Conservation (phyloP, 2,797 vertebrate species). For the Hyperoplus immaculatus region DNA sequence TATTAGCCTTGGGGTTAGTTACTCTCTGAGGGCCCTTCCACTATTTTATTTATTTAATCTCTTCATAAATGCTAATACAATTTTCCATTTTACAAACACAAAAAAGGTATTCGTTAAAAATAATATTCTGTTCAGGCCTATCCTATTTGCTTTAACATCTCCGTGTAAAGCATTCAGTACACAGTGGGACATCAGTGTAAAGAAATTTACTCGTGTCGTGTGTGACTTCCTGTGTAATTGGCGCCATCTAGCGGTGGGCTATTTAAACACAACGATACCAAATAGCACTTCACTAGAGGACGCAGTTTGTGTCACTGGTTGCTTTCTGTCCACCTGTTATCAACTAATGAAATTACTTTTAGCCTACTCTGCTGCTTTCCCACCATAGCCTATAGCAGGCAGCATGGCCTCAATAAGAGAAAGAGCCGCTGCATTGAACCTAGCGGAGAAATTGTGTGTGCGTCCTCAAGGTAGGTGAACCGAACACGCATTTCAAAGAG, state of each 20-base stretch:
- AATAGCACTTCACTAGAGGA: not conserved
- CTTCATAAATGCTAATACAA: too few relatives aligned
- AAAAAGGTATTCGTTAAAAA: too few relatives aligned
- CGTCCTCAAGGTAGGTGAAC: slow-evolving; percentile 67
- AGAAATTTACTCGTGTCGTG: too few relatives aligned
- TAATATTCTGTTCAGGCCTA: too few relatives aligned
- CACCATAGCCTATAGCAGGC: too few relatives aligned
- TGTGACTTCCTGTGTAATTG: slow-evolving; percentile 17
- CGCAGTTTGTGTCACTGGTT: not conserved
- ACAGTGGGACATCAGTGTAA: not conserved
- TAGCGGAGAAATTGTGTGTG: slow-evolving; percentile 75
- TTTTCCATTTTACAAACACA: too few relatives aligned
- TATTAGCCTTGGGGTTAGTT: too few relatives aligned
- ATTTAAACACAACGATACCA: not conserved
- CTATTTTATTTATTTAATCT: too few relatives aligned
- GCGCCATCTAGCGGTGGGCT: slow-evolving; percentile 69
- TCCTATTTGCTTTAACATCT: too few relatives aligned
- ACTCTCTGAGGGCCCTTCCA: too few relatives aligned
- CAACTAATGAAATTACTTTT: not conserved
- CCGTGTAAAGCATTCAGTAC: too few relatives aligned
- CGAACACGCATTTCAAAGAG: not conserved
- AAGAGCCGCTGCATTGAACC: slow-evolving; percentile 77
- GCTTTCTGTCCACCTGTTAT: not conserved
- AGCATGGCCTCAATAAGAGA: slow-evolving; percentile 81
- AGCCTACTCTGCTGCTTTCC: not conserved